Evolutionary conservation across 2,113 vertebrate genomes (phyloP).

Genomic region (Indicator maculatus): DNA sequence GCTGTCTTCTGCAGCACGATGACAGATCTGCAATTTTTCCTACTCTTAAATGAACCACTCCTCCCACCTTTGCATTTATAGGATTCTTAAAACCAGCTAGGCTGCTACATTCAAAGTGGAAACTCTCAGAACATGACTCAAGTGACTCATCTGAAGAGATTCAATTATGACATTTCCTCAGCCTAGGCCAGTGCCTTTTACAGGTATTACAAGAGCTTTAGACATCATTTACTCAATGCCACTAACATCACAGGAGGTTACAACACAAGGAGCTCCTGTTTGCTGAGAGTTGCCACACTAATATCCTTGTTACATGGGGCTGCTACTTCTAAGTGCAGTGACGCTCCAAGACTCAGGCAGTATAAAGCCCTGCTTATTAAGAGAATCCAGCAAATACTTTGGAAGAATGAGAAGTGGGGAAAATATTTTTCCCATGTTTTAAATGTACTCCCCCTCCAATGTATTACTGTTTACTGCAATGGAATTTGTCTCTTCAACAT

Average conservation of each 20-base stretch:
- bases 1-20: neutral
- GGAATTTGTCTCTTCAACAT: neutral
- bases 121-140: constrained; percentile 25
- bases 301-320: constrained; percentile 33
- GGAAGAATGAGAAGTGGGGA: neutral
- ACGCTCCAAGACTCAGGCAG: neutral
- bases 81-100: constrained; percentile 22
- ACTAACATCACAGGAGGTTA: constrained; percentile 48
- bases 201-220: constrained; percentile 54
- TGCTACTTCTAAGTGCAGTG: neutral
- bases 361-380: constrained; percentile 54
- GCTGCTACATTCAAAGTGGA: constrained; percentile 23
- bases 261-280: constrained; percentile 68
- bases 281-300: constrained; percentile 31
- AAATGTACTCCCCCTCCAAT: neutral
- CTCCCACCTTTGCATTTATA: constrained; percentile 8
- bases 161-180: constrained; percentile 33
- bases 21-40: neutral
- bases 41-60: neutral
- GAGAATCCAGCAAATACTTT: neutral
- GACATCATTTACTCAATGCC: constrained; percentile 36
- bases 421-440: neutral
- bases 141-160: constrained; percentile 44
- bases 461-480: neutral
- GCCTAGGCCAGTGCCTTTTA: neutral